phyloP scores from a whole-genome alignment of 2,113 vertebrate species.

The Pungitius pungitius region DNA sequence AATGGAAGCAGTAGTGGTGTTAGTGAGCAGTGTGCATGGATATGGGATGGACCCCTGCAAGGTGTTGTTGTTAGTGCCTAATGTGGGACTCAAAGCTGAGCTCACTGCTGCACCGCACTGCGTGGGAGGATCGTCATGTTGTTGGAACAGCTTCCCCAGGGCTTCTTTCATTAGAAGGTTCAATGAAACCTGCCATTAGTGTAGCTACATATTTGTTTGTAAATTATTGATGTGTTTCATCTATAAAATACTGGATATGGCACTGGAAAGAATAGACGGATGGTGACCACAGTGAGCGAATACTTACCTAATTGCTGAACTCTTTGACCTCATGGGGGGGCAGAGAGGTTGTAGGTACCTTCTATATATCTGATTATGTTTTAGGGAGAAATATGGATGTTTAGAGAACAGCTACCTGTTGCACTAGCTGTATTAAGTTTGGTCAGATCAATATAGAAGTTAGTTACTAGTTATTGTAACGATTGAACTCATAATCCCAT shows the following conservation, averaged over 20 bases:
- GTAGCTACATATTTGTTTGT: slow-evolving; percentile 8
- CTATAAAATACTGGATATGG: background rate
- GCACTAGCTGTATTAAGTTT: too few species aligned
- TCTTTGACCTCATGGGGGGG: background rate
- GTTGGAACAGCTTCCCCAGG: slow-evolving; percentile 11
- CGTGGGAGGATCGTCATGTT: slow-evolving; percentile 42
- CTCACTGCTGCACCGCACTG: slow-evolving; percentile 6
- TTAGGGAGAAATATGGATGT: too few species aligned
- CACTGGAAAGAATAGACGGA: background rate
- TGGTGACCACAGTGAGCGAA: background rate
- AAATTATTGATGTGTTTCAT: slow-evolving; percentile 5
- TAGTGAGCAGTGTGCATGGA: slow-evolving; percentile 45
- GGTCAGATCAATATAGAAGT: too few species aligned
- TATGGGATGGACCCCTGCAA: slow-evolving; percentile 37
- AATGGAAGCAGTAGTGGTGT: slow-evolving; percentile 45
- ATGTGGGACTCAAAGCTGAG: slow-evolving; percentile 48
- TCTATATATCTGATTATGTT: too few species aligned
- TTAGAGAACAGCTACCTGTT: too few species aligned
- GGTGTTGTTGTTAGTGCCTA: slow-evolving; percentile 45
- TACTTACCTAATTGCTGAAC: background rate
- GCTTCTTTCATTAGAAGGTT: background rate
- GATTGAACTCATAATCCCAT: too few species aligned
- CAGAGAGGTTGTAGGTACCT: too few species aligned
- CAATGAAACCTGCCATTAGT: slow-evolving; percentile 16
- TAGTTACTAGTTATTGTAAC: too few species aligned